Conservation (phyloP, 2,888 invertebrate genomes). For the Xestoiulus laeticollis region DNA sequence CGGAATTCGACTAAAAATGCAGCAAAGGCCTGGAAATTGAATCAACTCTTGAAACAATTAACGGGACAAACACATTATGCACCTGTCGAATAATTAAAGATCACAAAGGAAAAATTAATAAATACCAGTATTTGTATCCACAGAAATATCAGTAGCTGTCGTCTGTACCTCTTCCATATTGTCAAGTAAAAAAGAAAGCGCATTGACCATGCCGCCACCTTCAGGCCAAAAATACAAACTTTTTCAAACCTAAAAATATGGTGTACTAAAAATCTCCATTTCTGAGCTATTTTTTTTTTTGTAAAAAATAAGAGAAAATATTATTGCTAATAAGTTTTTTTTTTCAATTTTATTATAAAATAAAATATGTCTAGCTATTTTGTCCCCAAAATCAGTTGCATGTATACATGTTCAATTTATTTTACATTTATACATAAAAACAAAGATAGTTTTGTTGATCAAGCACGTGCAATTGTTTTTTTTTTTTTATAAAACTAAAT, state of each 20-base stretch:
- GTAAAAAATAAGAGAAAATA: background rate
- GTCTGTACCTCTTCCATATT: conserved; percentile 16
- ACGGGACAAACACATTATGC: background rate
- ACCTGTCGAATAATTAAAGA: background rate
- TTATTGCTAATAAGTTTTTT: no score
- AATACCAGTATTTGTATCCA: background rate
- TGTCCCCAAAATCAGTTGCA: no score
- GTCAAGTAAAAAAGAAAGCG: background rate
- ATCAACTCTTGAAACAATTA: background rate
- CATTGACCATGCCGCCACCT: background rate
- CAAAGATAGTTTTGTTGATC: no score
- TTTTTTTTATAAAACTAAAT: no score
- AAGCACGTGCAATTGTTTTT: no score
- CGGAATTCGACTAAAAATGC: background rate
- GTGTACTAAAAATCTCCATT: no score
- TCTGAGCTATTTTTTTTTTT: background rate
- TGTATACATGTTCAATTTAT: no score
- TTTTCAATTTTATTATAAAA: no score
- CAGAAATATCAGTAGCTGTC: conserved; percentile 7
- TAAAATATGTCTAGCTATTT: no score
- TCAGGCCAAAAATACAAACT: background rate
- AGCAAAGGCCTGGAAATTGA: background rate
- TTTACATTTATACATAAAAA: no score
- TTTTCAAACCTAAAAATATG: no score
- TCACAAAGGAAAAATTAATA: background rate